Evolutionary conservation across 2,888 invertebrate species (phyloP), one percentile per base, ranked within the genome.

Genomic region (Habrosyne pyritoides): DNA sequence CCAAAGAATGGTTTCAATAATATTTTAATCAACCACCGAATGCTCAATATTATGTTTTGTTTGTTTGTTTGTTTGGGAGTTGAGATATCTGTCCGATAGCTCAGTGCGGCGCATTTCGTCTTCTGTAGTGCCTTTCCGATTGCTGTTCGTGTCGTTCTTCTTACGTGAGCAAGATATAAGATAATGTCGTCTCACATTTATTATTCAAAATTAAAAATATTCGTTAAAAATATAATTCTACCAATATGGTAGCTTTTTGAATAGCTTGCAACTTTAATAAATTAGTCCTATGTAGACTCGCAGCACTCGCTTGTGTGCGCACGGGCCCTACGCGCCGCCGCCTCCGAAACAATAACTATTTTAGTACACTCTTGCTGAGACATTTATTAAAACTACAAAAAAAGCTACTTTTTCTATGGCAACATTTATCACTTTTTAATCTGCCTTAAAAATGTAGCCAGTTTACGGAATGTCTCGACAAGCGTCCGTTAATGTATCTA

Each of bases 271-370:
- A 59, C 56, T 63, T 55, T 18, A 47, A 55, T 54, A 56, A 47
- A 18, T 28, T 50, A 50, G 28, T 8, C 78, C 75, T 73, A 67
- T 66, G 75, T 82, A 81, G 75, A 64, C 62, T 67, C 58, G 73
- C 66, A 75, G 55, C 48, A 60, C 63, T 57, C 26, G 70, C 69
- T 72, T 75, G 66, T 60, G 61, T 64, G 64, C 67, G 69, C 76
- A 72, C 48, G 52, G 56, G 50, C 81, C 79, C 73, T 70, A 61
- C 67, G 77, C 75, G 78, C 71, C 73, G 78, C 71, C 73, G 81
- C 76, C 77, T 75, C 73, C 75, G 73, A 73, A 80, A 88, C 87
- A 88, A 88, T 88, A 89, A 88, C 77, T 86, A 87, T 63, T 69
- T 71, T 83, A 77, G 70, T 71, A 67, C 64, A 70, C 77, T 73